Conservation (phyloP, 2,797 vertebrate genomes). For the Acipenser transmontanus region DNA sequence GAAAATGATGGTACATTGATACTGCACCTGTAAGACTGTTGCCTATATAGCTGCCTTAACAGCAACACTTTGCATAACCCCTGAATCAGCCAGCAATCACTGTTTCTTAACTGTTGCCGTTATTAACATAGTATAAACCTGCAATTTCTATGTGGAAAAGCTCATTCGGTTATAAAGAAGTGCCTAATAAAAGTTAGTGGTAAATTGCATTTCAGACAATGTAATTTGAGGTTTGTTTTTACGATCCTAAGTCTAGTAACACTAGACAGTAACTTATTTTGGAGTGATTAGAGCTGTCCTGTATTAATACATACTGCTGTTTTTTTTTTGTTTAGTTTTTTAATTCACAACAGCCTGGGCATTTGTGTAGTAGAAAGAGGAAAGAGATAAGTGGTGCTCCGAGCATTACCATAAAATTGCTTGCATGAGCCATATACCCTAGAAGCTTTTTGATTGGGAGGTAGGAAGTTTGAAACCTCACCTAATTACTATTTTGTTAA, state of each 20-base stretch:
- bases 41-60: background rate
- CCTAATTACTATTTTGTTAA: background rate
- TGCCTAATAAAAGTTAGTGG: background rate
- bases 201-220: constrained; percentile 6
- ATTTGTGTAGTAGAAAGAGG: background rate
- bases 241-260: constrained; percentile 27
- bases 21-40: background rate
- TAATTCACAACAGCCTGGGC: no score
- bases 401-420: constrained; percentile 9
- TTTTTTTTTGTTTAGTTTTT: no score
- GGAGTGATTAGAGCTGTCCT: constrained; percentile 35
- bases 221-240: constrained; percentile 39
- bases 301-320: constrained; percentile 23
- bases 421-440: constrained; percentile 2
- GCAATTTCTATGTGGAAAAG: background rate
- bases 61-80: background rate
- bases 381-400: constrained; percentile 13
- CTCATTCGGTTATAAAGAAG: constrained; percentile 6
- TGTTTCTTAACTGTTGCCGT: background rate
- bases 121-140: constrained; percentile 1
- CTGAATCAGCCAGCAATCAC: constrained; percentile 3
- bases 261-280: constrained; percentile 6
- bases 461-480: background rate
- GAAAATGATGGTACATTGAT: no score
- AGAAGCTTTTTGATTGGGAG: constrained; percentile 6